Percentiles rank a stretch among this genome's conserved stretches.
Evolutionary conservation across 2,888 invertebrate genomes (phyloP).

Genomic region (Silvanus unidentatus): DNA sequence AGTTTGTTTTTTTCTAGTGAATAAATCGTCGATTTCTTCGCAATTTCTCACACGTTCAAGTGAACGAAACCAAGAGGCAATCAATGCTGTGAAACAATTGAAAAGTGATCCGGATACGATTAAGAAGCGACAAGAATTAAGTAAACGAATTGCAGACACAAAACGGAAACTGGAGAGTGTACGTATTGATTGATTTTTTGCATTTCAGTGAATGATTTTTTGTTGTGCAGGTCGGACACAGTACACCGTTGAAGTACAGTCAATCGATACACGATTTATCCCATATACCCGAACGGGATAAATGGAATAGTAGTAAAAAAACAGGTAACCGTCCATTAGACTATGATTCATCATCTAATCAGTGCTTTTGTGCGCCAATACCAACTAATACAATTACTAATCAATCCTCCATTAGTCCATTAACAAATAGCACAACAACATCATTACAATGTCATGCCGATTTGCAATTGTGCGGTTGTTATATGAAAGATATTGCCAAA

Average conservation of each 20-base stretch:
- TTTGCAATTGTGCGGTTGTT: slow-evolving; percentile 45
- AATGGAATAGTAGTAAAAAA: slow-evolving; percentile 32
- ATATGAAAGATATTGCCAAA: slow-evolving; percentile 40
- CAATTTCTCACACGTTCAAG: slow-evolving; percentile 47
- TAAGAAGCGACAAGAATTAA: slow-evolving; percentile 69
- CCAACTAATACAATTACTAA: slow-evolving; percentile 16
- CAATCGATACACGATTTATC: slow-evolving; percentile 83
- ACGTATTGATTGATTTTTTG: slow-evolving; percentile 41
- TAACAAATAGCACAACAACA: slow-evolving; percentile 30
- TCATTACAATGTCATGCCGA: slow-evolving; percentile 21
- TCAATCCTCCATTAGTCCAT: slow-evolving; percentile 22
- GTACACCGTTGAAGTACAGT: slow-evolving; percentile 74
- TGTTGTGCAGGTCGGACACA: slow-evolving; percentile 63
- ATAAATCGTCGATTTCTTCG: slow-evolving; percentile 58
- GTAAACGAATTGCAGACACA: slow-evolving; percentile 77
- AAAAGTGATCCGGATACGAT: slow-evolving; percentile 59
- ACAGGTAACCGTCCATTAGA: slow-evolving; percentile 26
- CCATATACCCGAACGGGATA: slow-evolving; percentile 56
- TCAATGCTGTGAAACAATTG: slow-evolving; percentile 52
- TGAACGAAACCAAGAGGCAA: slow-evolving; percentile 48
- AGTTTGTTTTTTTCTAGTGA: slow-evolving; percentile 19
- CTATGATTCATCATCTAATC: slow-evolving; percentile 8
- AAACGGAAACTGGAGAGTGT: slow-evolving; percentile 82
- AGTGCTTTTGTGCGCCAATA: slow-evolving; percentile 27
- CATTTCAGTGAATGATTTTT: not conserved